A percentile compares a stretch with the other conserved stretches of the same genome.
Evolutionary conservation across 2,888 invertebrate species (phyloP).

Genomic region (Calliphora vomitoria): DNA sequence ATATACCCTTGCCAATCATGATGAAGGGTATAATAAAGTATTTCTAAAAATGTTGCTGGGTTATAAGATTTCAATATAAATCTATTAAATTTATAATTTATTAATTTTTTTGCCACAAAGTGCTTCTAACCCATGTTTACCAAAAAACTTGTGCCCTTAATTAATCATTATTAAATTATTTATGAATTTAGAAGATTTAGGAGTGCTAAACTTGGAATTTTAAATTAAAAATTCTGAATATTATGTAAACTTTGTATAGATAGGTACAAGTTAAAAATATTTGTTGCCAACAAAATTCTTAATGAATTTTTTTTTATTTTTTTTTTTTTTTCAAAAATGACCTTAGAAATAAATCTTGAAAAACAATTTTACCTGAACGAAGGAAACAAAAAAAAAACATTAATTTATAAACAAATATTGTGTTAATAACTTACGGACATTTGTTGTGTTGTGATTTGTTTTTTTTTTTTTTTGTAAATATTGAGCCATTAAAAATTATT

Average conservation of each 20-base stretch:
- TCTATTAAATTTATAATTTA: neutral
- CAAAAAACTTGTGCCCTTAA: neutral
- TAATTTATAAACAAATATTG: constrained; percentile 54
- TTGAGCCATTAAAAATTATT: constrained; percentile 60
- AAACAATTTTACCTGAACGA: constrained; percentile 37
- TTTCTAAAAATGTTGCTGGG: too few relatives aligned
- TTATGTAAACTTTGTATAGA: too few relatives aligned
- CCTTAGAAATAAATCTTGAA: constrained; percentile 56
- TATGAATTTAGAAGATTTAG: neutral
- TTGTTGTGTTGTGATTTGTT: constrained; percentile 15
- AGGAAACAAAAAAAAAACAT: constrained; percentile 33
- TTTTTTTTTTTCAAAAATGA: neutral
- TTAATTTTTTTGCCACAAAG: neutral
- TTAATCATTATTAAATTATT: constrained; percentile 22
- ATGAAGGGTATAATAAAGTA: too few relatives aligned
- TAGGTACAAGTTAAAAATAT: constrained; percentile 7
- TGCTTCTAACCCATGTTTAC: neutral
- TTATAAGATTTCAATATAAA: neutral
- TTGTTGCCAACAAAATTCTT: constrained; percentile 17
- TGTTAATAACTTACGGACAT: constrained; percentile 66
- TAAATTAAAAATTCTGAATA: neutral
- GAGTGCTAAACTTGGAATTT: neutral
- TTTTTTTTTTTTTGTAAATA: constrained; percentile 53
- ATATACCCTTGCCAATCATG: too few relatives aligned
- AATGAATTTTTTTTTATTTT: neutral